Evolutionary conservation across 2,113 vertebrate species (phyloP), one percentile per base, ranked within the genome.

Genomic region (Cyanocitta stelleri): DNA sequence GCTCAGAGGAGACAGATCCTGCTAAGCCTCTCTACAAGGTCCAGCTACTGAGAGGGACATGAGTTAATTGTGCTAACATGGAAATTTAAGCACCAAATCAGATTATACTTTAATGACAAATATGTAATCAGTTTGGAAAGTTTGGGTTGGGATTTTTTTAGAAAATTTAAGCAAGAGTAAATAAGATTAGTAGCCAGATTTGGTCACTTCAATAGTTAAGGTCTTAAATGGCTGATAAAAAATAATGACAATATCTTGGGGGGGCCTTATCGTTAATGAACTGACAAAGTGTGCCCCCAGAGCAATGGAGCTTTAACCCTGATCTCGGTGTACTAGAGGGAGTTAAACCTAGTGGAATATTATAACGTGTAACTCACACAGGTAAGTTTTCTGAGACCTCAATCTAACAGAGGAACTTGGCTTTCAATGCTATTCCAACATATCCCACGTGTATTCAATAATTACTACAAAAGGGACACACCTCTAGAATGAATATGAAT

Each of bases 241-340:
- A 72, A 52, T 12, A 5, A 44, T 15, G 2, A n/a, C 24, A 67
- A 69, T 16, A 88, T 8, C 5, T 77, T 69, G 66, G 6, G 29
- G 19, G 12, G 17, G 3, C 0, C 18, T 85, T 68, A 35, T 23
- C 6, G 21, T 67, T 71, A 73, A 48, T 11, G 30, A 87, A 82
- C 10, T 41, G 37, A 51, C 17, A 55, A 74, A 71, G 35, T 0
- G 0, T 58, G 29, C 4, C 11, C 35, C 6, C 43, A 89, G 33
- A 80, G 4, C 32, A 85, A 30, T 16, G 46, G 26, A 83, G 10
- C 12, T 82, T 72, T 44, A 71, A 37, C 26, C 8, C 35, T 44
- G 24, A 77, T 37, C 30, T 67, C 19, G 56, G 16, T 61, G 13
- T 72, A 30, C 24, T 24, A 24, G 37, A 7, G 10, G 9, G 6